Evolutionary conservation across 2,797 vertebrate genomes (phyloP), one percentile per base, ranked within the genome.

Genomic region (Rhinella marina): DNA sequence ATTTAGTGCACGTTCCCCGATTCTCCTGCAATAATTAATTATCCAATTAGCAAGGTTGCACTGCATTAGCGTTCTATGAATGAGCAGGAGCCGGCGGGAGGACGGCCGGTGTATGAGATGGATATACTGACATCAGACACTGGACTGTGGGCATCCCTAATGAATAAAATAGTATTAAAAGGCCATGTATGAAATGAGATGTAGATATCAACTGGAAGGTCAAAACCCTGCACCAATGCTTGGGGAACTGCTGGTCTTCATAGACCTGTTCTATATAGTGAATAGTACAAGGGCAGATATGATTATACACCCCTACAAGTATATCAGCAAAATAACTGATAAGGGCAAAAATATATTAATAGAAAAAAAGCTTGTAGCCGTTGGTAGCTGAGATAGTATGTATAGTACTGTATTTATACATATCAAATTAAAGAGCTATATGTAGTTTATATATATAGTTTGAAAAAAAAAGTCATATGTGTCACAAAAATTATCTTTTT

Each of bases 11-110:
- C 59, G 70, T 81, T 82, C 85, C 32, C 54, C 13, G 85, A 81
- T 61, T 81, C 79, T 87, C 68, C 66, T 56, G 56, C 66, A 75
- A 82, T 80, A 82, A 87, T 87, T 87, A 87, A 87, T 87, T 87
- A 87, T 81, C 68, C 86, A 87, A 87, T 82, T 87, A 82, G 86
- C 62, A 27, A 81, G 52, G 86, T 87, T 75, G 73, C 79, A 29
- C 68, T 54, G 86, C 79, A 75, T 87, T 82, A 87, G 79, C 54
- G 79, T 25, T 75, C 27, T 52, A 3, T 76, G 86, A 87, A 75
- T 82, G 86, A 75, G 62, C 64, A 64, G 70, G 29, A 87, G 21
- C 25, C 50, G 27, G 54, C 25, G 54, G 21, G 82, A 56, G 17
- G 52, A 32, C 17, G 54, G 52, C 54, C 57, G 77, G 25, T 23